Evolutionary conservation across 1,140 invertebrate species (phyloP).

Genomic region (Scylla paramamosain): DNA sequence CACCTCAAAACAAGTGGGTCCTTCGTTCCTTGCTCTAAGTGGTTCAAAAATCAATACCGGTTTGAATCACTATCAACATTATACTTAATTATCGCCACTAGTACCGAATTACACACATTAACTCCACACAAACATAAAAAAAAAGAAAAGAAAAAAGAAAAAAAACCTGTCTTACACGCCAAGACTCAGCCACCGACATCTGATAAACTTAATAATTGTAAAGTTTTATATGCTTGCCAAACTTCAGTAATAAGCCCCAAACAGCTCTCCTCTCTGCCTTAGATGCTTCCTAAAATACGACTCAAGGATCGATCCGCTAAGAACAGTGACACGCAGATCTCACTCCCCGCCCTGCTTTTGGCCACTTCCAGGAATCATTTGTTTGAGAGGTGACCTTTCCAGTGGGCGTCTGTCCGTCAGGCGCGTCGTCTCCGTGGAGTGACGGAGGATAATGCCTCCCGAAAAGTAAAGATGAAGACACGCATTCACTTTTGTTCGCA

Average conservation of each 20-base stretch:
- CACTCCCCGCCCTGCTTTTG: neutral
- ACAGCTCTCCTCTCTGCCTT: too few relatives aligned
- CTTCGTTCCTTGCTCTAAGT: too few relatives aligned
- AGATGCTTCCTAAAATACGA: too few relatives aligned
- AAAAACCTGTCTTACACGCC: too few relatives aligned
- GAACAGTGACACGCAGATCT: neutral
- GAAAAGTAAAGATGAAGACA: neutral
- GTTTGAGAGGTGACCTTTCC: neutral
- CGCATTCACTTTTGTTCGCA: too few relatives aligned
- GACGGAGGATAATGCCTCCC: neutral
- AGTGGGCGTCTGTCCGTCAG: neutral
- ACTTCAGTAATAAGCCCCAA: neutral
- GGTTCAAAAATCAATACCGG: too few relatives aligned
- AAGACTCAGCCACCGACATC: neutral
- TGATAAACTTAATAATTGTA: neutral
- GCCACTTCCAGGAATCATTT: neutral
- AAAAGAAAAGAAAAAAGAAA: too few relatives aligned
- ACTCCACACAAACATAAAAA: too few relatives aligned
- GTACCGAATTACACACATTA: too few relatives aligned
- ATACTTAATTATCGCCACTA: too few relatives aligned
- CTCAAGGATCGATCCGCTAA: neutral
- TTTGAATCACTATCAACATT: too few relatives aligned
- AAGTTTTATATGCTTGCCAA: neutral
- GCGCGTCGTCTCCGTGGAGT: neutral
- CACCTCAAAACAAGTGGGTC: too few relatives aligned